These are phyloP conservation scores for Cygnus buccinator DNA, from an alignment of 2,113 vertebrate species.

Conservation along the genomic window DNA sequence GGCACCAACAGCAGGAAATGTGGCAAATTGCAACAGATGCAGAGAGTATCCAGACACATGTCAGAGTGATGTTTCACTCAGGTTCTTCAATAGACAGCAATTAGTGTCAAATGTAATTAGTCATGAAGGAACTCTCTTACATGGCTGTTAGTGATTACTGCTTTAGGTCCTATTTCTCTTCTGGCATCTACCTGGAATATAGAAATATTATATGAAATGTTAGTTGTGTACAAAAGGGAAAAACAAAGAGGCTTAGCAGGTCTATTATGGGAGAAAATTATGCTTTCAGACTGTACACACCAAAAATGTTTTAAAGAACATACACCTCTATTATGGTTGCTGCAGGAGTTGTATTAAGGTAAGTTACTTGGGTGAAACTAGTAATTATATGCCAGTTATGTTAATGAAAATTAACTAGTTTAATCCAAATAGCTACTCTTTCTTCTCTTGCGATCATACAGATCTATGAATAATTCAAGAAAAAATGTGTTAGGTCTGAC, in stretches of 20 bases:
- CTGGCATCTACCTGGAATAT: background rate
- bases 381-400: conserved; percentile 53
- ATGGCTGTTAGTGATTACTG: background rate
- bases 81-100: conserved; percentile 42
- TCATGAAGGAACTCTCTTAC: conserved; percentile 2
- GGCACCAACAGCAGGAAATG: background rate
- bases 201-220: conserved; percentile 54
- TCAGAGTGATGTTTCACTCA: background rate
- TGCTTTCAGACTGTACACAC: background rate
- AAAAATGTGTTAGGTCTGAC: conserved; percentile 24
- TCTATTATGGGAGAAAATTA: conserved; percentile 20
- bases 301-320: conserved; percentile 3
- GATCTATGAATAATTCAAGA: conserved; percentile 41
- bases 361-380: conserved; percentile 47
- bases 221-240: conserved; percentile 41
- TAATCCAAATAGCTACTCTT: conserved; percentile 25
- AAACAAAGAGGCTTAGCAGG: conserved; percentile 13
- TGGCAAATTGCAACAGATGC: background rate
- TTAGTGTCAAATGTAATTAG: conserved; percentile 57
- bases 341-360: background rate
- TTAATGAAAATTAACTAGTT: conserved; percentile 67
- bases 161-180: conserved; percentile 46
- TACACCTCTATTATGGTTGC: conserved; percentile 28
- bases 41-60: background rate
- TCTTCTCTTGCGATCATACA: background rate